Evolutionary conservation across 2,113 vertebrate genomes (phyloP).

Genomic region (Chauna torquata): DNA sequence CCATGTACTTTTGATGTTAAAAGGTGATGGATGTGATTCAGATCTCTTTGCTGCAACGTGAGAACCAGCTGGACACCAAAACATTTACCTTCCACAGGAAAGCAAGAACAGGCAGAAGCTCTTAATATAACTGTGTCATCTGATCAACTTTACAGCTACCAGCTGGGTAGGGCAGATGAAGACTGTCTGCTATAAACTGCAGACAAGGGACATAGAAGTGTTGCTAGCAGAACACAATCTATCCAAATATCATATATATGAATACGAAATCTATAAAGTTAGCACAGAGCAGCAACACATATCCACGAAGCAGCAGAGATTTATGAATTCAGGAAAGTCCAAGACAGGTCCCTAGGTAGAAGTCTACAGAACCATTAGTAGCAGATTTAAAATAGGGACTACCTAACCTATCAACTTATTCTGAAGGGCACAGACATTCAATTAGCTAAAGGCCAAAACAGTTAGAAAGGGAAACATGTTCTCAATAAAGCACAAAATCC

Average conservation of each 20-base stretch:
- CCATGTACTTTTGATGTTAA: not conserved
- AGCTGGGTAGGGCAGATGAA: not conserved
- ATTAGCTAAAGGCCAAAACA: conserved; percentile 21
- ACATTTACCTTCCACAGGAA: not conserved
- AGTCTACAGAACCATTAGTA: not conserved
- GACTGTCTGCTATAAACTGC: not conserved
- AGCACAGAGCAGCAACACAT: not conserved
- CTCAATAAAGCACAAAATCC: conserved; percentile 12
- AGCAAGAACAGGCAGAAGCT: not conserved
- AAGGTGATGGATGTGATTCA: not conserved
- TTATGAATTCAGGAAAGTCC: not conserved
- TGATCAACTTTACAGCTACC: not conserved
- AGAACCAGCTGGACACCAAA: not conserved
- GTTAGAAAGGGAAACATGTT: conserved; percentile 2
- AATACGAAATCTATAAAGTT: not conserved
- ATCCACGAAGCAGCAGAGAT: not conserved
- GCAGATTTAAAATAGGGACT: not conserved
- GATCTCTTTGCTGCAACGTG: not conserved
- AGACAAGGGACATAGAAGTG: not conserved
- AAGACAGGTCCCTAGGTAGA: not conserved
- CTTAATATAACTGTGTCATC: not conserved
- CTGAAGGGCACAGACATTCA: not conserved
- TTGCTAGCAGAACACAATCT: not conserved
- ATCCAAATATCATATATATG: not conserved
- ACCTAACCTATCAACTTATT: not conserved